Evolutionary conservation across 2,797 vertebrate species (phyloP).

Genomic region (Emydoidea blandingii): DNA sequence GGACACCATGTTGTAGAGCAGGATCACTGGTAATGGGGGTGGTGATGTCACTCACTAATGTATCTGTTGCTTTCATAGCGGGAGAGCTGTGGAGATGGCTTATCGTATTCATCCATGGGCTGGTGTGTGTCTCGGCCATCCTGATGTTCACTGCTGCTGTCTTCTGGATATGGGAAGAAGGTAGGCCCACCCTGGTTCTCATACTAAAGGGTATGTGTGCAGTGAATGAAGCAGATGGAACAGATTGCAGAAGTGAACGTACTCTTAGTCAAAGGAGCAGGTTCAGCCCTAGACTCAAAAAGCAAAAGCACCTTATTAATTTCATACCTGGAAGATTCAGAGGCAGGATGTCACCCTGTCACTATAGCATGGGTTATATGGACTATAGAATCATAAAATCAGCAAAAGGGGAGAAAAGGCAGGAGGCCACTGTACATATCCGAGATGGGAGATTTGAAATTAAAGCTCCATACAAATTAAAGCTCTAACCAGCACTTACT

Average conservation of each 20-base stretch:
- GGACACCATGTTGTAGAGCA: too few relatives aligned
- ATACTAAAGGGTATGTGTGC: accelerated
- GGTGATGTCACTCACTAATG: too few relatives aligned
- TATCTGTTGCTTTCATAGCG: too few relatives aligned
- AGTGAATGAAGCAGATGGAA: not conserved
- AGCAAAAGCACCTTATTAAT: not conserved
- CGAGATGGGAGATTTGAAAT: not conserved
- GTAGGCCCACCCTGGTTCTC: not conserved
- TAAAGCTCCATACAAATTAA: not conserved
- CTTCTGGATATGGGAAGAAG: not conserved
- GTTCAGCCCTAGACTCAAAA: not conserved
- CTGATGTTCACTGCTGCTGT: not conserved
- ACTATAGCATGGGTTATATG: not conserved
- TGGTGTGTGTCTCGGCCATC: too few relatives aligned
- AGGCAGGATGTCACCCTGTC: not conserved
- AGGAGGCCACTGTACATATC: not conserved
- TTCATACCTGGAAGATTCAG: not conserved
- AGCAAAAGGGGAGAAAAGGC: not conserved
- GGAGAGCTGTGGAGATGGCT: too few relatives aligned
- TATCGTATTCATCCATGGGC: too few relatives aligned
- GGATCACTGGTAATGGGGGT: too few relatives aligned
- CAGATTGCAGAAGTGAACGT: not conserved
- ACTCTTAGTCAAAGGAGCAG: not conserved
- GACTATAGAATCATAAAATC: not conserved
- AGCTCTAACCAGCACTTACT: not conserved